Evolutionary conservation across 2,113 vertebrate species (phyloP).

Genomic region (Coptodon bakossiorum): DNA sequence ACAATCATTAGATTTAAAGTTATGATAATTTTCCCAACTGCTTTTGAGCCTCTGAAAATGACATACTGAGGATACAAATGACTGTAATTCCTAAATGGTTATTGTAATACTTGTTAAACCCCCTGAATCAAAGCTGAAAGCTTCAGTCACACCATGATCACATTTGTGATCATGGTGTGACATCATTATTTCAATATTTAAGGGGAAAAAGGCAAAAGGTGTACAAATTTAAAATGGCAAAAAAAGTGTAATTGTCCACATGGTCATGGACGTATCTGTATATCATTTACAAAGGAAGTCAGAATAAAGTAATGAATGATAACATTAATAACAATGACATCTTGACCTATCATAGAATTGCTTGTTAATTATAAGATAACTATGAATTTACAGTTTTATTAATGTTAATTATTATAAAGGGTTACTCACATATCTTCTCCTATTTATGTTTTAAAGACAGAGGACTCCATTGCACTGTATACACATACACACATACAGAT

Average conservation of each 20-base stretch:
- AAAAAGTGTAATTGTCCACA: not conserved
- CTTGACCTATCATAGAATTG: not conserved
- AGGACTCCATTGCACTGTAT: not conserved
- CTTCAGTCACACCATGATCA: not conserved
- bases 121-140: not conserved
- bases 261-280: not conserved
- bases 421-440: fast-evolving
- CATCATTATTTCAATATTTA: too few species aligned
- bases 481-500: not conserved
- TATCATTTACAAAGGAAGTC: not conserved
- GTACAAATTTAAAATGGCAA: not conserved
- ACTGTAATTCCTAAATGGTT: not conserved
- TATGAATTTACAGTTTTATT: not conserved
- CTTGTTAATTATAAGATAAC: not conserved
- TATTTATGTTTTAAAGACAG: not conserved
- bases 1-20: not conserved
- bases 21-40: not conserved
- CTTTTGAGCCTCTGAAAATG: not conserved
- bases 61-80: not conserved
- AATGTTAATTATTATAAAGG: not conserved
- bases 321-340: not conserved
- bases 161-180: not conserved
- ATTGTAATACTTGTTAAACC: not conserved
- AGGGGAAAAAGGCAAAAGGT: not conserved
- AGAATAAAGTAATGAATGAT: not conserved